Conservation (phyloP, 2,797 vertebrate species). For the Hoplostethus atlanticus region DNA sequence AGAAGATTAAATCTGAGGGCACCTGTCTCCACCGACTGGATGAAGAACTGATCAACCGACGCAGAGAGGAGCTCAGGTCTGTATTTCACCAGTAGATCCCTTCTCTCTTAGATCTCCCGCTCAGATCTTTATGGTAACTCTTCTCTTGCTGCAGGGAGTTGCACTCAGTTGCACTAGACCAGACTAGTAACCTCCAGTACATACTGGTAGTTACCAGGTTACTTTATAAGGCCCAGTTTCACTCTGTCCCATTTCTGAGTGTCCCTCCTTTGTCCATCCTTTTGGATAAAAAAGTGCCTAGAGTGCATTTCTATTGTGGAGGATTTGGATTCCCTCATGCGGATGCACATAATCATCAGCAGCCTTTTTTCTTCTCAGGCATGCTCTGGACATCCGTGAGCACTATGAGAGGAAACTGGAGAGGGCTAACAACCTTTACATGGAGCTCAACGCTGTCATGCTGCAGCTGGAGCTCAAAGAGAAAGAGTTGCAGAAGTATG, state of each 20-base stretch:
- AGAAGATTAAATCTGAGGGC: conserved; percentile 98
- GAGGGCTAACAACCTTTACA: conserved; percentile 96
- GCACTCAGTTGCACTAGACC: too few species aligned
- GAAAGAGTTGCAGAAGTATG: conserved; percentile 92
- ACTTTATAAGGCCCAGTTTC: conserved; percentile 29
- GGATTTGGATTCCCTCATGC: conserved; percentile 61
- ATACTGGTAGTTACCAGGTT: conserved; percentile 11
- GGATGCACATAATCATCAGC: conserved; percentile 62
- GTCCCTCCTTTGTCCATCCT: conserved; percentile 38
- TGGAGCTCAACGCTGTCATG: conserved; percentile 97
- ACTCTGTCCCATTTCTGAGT: conserved; percentile 25
- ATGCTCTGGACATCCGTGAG: conserved; percentile 95
- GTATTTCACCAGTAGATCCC: conserved; percentile 4
- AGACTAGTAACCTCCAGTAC: not conserved
- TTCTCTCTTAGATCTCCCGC: not conserved
- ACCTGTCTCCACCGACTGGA: conserved; percentile 95
- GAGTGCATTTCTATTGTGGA: conserved; percentile 52
- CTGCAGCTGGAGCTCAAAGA: conserved; percentile 97
- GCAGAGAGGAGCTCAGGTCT: conserved; percentile 95
- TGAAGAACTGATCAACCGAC: conserved; percentile 94
- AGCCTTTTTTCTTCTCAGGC: conserved; percentile 82
- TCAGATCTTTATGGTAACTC: not conserved
- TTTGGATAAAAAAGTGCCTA: conserved; percentile 42
- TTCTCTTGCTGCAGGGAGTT: conserved; percentile 1
- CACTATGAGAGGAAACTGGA: conserved; percentile 97